phyloP scores from a whole-genome alignment of 64 coral and sea anemone genomes.

The Trachythela sp. region DNA sequence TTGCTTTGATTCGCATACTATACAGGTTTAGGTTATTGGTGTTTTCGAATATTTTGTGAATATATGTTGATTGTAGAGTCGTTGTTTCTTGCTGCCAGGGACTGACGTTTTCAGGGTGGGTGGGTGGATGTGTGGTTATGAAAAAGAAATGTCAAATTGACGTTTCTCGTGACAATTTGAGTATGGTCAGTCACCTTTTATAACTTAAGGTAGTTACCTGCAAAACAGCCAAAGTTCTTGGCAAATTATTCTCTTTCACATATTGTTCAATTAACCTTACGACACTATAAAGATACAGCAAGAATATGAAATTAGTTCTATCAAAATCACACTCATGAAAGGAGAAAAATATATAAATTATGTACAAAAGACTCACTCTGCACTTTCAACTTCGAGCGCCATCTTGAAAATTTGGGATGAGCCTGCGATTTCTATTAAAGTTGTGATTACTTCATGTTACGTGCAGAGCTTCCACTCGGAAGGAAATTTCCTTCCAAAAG shows the following conservation, averaged over 20 bases:
- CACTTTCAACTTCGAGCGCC: slow-evolving; percentile 99
- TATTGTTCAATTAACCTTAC: slow-evolving; percentile 91
- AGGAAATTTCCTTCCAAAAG: too few species aligned
- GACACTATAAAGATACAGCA: slow-evolving; percentile 54
- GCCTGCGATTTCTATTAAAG: neutral
- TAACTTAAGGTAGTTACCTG: slow-evolving; percentile 50
- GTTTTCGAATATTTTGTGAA: too few species aligned
- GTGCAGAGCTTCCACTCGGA: too few species aligned
- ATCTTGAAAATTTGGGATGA: slow-evolving; percentile 64
- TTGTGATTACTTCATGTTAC: neutral
- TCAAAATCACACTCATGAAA: neutral
- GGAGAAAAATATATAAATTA: neutral
- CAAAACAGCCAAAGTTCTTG: slow-evolving; percentile 76
- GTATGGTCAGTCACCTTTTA: too few species aligned
- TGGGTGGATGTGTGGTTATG: too few species aligned
- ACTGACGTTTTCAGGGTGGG: too few species aligned
- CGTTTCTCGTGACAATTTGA: too few species aligned
- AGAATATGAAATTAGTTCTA: neutral
- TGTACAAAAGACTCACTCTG: slow-evolving; percentile 66
- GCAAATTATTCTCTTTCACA: slow-evolving; percentile 91
- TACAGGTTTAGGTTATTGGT: too few species aligned
- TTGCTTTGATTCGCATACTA: too few species aligned
- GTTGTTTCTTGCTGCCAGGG: too few species aligned
- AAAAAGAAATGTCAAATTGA: too few species aligned
- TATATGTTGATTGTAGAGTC: too few species aligned